Evolutionary conservation across 2,888 invertebrate genomes (phyloP).

Genomic region (Brenthis daphne): DNA sequence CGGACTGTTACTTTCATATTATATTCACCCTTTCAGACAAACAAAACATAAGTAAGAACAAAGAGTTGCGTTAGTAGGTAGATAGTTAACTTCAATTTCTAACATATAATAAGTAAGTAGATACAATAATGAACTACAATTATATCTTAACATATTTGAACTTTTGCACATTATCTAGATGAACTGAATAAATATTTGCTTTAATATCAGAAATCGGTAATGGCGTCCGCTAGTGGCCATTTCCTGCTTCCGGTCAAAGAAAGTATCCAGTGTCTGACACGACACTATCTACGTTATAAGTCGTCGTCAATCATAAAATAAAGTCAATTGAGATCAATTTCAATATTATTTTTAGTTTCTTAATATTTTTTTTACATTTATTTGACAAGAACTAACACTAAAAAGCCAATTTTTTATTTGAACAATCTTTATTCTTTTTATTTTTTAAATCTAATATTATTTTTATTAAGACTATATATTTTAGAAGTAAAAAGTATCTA

Average conservation of each 20-base stretch:
- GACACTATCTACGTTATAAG: constrained; percentile 7
- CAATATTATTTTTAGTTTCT: not conserved
- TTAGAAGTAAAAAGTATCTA: constrained; percentile 39
- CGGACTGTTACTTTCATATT: no score
- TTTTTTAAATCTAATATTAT: not conserved
- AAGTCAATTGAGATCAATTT: not conserved
- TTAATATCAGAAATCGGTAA: constrained; percentile 69
- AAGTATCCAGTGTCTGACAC: constrained; percentile 42
- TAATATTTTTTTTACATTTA: not conserved
- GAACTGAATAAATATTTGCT: constrained; percentile 72
- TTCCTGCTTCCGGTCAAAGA: constrained; percentile 73
- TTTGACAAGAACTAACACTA: no score
- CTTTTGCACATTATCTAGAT: constrained; percentile 37
- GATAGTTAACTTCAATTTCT: no score
- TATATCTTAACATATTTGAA: not conserved
- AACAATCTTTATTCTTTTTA: no score
- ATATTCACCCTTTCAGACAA: no score
- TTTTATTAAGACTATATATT: constrained; percentile 23
- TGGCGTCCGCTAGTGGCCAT: constrained; percentile 78
- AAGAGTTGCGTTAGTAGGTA: no score
- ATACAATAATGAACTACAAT: no score
- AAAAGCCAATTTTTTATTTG: no score
- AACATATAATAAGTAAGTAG: no score
- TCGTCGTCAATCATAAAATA: constrained; percentile 8
- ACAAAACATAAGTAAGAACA: no score